Evolutionary conservation across 1,140 invertebrate genomes (phyloP).

Genomic region (Drosophila trapezifrons): DNA sequence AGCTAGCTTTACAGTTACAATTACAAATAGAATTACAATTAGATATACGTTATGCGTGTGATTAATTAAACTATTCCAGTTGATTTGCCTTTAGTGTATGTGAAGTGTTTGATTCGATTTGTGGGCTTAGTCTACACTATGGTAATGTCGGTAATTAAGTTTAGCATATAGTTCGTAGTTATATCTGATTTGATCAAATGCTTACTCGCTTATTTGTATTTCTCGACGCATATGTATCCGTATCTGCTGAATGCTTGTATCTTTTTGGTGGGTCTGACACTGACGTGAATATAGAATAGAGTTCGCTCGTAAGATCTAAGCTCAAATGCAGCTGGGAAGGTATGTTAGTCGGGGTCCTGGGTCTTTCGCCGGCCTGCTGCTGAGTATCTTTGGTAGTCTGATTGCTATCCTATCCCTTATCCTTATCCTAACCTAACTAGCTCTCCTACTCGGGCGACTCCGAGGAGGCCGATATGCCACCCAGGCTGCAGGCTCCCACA

Average conservation of each 20-base stretch:
- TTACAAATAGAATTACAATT: slow-evolving; percentile 46
- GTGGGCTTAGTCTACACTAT: slow-evolving; percentile 38
- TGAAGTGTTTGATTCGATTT: slow-evolving; percentile 25
- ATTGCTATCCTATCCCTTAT: slow-evolving; percentile 5
- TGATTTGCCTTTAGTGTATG: slow-evolving; percentile 34
- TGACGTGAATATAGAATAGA: slow-evolving; percentile 48
- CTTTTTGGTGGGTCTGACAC: slow-evolving; percentile 52
- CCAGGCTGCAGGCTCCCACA: slow-evolving; percentile 83
- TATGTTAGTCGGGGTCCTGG: neutral
- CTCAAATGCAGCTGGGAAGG: slow-evolving; percentile 46
- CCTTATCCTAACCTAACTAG: slow-evolving; percentile 33
- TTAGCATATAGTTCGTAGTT: slow-evolving; percentile 49
- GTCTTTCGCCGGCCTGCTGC: slow-evolving; percentile 22
- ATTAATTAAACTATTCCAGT: slow-evolving; percentile 70
- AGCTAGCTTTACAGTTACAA: slow-evolving; percentile 68
- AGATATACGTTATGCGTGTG: slow-evolving; percentile 24
- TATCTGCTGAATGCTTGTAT: slow-evolving; percentile 64
- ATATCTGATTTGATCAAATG: slow-evolving; percentile 76
- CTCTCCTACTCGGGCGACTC: slow-evolving; percentile 71
- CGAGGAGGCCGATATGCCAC: slow-evolving; percentile 72
- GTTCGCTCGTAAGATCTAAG: slow-evolving; percentile 34
- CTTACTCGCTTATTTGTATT: slow-evolving; percentile 54
- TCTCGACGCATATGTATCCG: slow-evolving; percentile 52
- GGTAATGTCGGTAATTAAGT: slow-evolving; percentile 21
- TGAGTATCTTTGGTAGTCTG: slow-evolving; percentile 63